Base-by-base conservation (phyloP, 1,140 invertebrate species). In the Prorops nasuta region DNA sequence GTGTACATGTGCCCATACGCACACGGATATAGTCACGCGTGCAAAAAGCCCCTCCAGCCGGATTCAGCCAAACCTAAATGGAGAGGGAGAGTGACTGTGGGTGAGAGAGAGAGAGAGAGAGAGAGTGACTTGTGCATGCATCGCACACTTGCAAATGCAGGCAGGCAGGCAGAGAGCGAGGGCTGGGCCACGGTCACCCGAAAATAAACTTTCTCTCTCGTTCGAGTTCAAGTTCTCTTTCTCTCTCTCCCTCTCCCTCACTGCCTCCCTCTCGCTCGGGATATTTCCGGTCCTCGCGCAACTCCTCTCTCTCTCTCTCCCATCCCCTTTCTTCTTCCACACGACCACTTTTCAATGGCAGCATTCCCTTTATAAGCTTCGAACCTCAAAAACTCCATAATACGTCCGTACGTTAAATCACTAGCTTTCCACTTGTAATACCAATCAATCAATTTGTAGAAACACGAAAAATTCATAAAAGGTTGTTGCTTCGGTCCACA, bases 101-200 rank as follows among this genome's bases (percentile, higher is more conserved):
- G 6, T 9, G 35, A 16, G 18, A 9, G 18, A 16, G 16, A 37
- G 2, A 14, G 14, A 14, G 9, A 7, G 2, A 37, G 36, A 38
- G 36, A 15, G 36, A 15, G 17, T 8, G n/a, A 10, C 12, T 28
- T 49, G 36, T 35, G 19, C 20, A 36, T 51, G 40, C 37, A 50
- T 50, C 51, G 47, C 10, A 7, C 28, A 21, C 9, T n/a, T n/a
- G 6, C 2, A 22, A 15, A n/a, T 8, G 17, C 6, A 15, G 2
- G 17, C 28, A 16, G 4, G 18, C 24, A 16, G 6, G 1, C 52
- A 43, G 52, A 48, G 49, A 44, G 54, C 56, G 66, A 70, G 67
- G 70, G 68, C 69, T 72, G 68, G 69, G 70, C 69, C 73, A 74
- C 57, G 71, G 69, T 64, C 71, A 63, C 62, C 67, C 71, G 50